Evolutionary conservation across 2,888 invertebrate genomes (phyloP), one percentile per base, ranked within the genome.

Genomic region (Dastarcus helophoroides): DNA sequence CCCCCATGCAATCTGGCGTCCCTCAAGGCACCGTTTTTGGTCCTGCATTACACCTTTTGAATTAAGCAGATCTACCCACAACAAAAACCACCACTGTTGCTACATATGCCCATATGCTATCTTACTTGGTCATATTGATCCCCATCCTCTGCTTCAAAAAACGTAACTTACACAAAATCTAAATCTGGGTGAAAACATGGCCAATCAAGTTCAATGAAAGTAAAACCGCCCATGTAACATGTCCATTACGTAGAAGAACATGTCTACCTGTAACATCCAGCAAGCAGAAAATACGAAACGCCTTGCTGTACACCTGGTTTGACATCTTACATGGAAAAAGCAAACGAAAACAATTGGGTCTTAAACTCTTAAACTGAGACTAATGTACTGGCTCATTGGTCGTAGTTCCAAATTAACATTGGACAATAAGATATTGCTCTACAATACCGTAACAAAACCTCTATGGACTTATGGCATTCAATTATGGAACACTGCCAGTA

Each of bases 261-360:
- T 17, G 19, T n/a, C n/a, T 7, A 7, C 19, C 19, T n/a, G 19
- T 7, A 7, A 17, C 6, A 6, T 7, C n/a, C 19, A 17, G n/a
- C 19, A 17, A n/a, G n/a, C n/a, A n/a, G n/a, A n/a, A n/a, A n/a
- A n/a, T n/a, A n/a, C n/a, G n/a, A n/a, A n/a, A n/a, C n/a, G n/a
- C n/a, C n/a, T n/a, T n/a, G n/a, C n/a, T n/a, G n/a, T n/a, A n/a
- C n/a, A n/a, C n/a, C n/a, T n/a, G n/a, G n/a, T n/a, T n/a, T n/a
- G n/a, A n/a, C n/a, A n/a, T n/a, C n/a, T n/a, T n/a, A 17, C 19
- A 17, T 17, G 19, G 19, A 17, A 17, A n/a, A 17, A 17, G n/a
- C 19, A 17, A n/a, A n/a, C n/a, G 19, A 7, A 17, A 6, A 17
- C n/a, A 17, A 17, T n/a, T 17, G 6, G 19, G 19, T 17, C 19